Conservation (phyloP, 2,797 vertebrate species). For the Silurus aristotelis region DNA sequence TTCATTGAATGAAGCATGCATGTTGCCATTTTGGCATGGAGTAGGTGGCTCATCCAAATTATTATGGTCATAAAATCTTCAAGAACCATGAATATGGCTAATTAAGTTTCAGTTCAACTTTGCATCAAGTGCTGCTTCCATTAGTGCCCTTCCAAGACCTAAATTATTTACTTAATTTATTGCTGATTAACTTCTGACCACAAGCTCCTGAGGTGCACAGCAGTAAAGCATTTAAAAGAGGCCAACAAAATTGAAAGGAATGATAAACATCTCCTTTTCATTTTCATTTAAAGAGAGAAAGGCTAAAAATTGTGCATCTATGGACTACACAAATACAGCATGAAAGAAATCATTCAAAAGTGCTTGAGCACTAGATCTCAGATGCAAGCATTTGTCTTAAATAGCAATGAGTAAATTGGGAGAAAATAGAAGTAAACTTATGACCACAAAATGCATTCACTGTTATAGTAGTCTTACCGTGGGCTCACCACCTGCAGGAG, state of each 20-base stretch:
- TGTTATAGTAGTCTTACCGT: neutral
- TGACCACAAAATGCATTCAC: neutral
- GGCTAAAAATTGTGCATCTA: neutral
- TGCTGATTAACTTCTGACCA: conserved; percentile 32
- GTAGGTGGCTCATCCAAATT: neutral
- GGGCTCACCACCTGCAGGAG: no score
- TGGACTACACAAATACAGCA: neutral
- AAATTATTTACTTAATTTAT: conserved; percentile 34
- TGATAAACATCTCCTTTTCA: neutral
- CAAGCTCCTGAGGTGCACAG: conserved; percentile 14
- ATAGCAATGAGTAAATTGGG: neutral
- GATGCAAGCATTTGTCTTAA: neutral
- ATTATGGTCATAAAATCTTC: neutral
- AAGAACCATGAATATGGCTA: conserved; percentile 11
- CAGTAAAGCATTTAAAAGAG: conserved; percentile 1
- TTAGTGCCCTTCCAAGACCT: conserved; percentile 24
- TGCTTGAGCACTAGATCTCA: neutral
- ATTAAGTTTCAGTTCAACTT: conserved; percentile 25
- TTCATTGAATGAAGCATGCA: conserved; percentile 5
- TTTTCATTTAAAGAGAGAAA: neutral
- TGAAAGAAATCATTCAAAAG: neutral
- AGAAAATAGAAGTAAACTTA: neutral
- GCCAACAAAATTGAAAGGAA: neutral
- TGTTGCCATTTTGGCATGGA: neutral
- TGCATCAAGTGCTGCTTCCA: conserved; percentile 29